Evolutionary conservation across 1,140 invertebrate species (phyloP), one percentile per base, ranked within the genome.

Genomic region (Scaptomyza hsui): DNA sequence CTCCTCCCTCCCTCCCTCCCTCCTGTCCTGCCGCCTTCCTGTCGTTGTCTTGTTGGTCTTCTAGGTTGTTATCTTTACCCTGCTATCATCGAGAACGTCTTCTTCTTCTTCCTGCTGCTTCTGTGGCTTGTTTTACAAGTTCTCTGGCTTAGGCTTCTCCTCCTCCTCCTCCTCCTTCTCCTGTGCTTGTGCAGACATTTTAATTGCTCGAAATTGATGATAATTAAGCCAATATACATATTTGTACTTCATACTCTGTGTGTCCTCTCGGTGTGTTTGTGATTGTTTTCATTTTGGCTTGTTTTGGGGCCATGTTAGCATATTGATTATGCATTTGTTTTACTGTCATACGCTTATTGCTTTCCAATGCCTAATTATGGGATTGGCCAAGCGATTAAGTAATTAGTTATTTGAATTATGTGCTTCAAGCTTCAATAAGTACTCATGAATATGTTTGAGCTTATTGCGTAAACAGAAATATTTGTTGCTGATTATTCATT

Each of bases 191-290:
- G 69, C 81, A 85, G 81, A 85, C 81, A 77, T 81, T 85, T 85
- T 85, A 85, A 85, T 85, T 85, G 81, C 81, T 86, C 75, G 53
- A 85, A 85, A 85, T 85, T 85, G 77, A 85, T 86, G 81, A 85
- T 85, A 85, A 85, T 85, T 85, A 85, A 85, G 81, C 81, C 81
- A 85, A 85, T 85, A 72, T 81, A 79, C 81, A 85, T 86, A 85
- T 85, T 85, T 85, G 77, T 80, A 74, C 55, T 75, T 41, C 21
- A 32, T 21, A 42, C 29, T 24, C 0, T n/a, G 21, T 52, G 42
- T 60, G 9, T 1, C 10, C 29, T 0, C 63, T 63, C 5, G 26
- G n/a, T 21, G 35, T 55, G 12, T 35, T 49, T 72, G 78, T 57
- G 41, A 72, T 60, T 83, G 78, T 86, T 85, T 75, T 81, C 85